A percentile compares a stretch with the other conserved stretches of the same genome.
Conservation (phyloP, 2,113 vertebrate species). For the Emydocephalus ijimae region DNA sequence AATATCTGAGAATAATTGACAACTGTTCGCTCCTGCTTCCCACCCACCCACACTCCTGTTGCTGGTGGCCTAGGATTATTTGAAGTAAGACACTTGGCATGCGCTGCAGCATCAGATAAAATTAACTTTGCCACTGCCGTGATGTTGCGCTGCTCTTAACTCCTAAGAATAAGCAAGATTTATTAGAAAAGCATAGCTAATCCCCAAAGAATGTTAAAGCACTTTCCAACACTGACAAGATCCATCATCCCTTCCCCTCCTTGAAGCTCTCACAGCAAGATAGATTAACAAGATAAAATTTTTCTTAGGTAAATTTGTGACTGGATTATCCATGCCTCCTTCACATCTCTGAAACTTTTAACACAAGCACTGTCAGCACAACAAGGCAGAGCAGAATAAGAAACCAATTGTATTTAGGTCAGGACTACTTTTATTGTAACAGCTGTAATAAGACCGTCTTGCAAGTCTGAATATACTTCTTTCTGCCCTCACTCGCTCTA, state of each 20-base stretch:
- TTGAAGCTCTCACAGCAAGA: conserved; percentile 28
- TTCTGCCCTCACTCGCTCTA: not conserved
- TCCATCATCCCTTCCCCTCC: conserved; percentile 23
- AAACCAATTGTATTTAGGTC: not conserved
- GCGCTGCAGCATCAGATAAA: not conserved
- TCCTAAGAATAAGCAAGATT: not conserved
- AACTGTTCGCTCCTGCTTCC: not conserved
- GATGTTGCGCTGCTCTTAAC: not conserved
- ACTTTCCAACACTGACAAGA: conserved; percentile 26
- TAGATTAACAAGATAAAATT: conserved; percentile 42
- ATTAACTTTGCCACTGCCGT: not conserved
- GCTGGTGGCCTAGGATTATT: not conserved
- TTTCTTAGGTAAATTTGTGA: conserved; percentile 62
- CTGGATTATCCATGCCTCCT: conserved; percentile 35
- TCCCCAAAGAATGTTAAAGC: not conserved
- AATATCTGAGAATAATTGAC: not conserved
- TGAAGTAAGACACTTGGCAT: not conserved
- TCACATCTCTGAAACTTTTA: conserved; percentile 49
- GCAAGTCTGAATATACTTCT: not conserved
- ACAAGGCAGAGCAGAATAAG: not conserved
- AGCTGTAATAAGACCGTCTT: not conserved
- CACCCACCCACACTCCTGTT: not conserved
- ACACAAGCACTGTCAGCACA: conserved; percentile 35
- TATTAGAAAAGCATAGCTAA: not conserved
- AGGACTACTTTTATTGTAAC: not conserved